Base-by-base conservation (phyloP, 2,888 invertebrate species). In the Mystacides longicornis region DNA sequence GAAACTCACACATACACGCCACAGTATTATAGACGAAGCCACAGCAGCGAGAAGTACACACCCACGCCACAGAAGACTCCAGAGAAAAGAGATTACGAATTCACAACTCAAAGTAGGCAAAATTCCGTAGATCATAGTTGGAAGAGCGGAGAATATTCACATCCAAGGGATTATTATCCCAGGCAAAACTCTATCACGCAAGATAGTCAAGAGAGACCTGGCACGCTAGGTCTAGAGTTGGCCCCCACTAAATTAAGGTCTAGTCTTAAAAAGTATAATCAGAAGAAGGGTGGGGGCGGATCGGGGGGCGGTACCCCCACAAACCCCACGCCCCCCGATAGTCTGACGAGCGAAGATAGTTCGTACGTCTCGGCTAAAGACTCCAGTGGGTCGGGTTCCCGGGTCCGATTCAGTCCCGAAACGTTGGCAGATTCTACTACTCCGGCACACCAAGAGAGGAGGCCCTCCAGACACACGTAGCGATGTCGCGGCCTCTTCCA, bases 291-390 rank as follows among this genome's bases (percentile, higher is more conserved):
- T 2, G 79, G 81, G 9, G 79, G 78, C 2, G 79, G 80, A 59
- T 82, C 84, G 0, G 83, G 83, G 0, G 85, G 82, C 0, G 81
- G 80, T 16, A 89, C 89, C 1, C 89, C 90, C 18, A 88, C 89
- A 0, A 88, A 89, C 69, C 87, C 88, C 1, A 90, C 92, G 4
- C 91, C 92, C 0, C 90, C 91, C 0, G 92, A 91, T 64, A 89
- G 89, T 62, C 67, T 90, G 57, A 86, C 89, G 0, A 89, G 90
- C 65, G 93, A 93, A 64, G 93, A 92, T 67, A 89, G 89, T 65
- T 90, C 90, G 45, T 93, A 92, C 69, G 84, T 90, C 63, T 93
- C 93, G 7, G 93, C 93, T 18, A 81, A 89, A 65, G 90, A 89
- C 65, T 80, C 82, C 14, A 78, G 82, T 57, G 83, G 83, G 22